Percentiles rank a stretch among this genome's conserved stretches.
Conservation (phyloP, 1,140 invertebrate species). For the Notospermus geniculatus region DNA sequence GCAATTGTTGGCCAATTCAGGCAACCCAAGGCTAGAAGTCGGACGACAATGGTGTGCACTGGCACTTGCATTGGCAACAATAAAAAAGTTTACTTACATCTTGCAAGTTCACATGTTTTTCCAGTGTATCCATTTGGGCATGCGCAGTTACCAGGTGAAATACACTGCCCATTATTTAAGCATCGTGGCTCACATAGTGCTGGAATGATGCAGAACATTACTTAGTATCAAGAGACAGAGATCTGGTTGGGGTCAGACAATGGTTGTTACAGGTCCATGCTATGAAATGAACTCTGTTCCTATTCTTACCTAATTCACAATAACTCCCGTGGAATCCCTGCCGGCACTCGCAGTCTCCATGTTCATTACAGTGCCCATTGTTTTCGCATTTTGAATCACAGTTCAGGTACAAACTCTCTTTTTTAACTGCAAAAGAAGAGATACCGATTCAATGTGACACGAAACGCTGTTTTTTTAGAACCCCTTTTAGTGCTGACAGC, state of each 20-base stretch:
- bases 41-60: too few species aligned
- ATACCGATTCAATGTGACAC: neutral
- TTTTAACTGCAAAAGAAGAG: conserved; percentile 14
- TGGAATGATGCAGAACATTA: too few species aligned
- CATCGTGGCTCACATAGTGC: conserved; percentile 44
- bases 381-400: conserved; percentile 41
- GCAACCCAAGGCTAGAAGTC: too few species aligned
- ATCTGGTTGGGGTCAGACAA: too few species aligned
- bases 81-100: conserved; percentile 14
- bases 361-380: conserved; percentile 42
- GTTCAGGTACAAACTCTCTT: conserved; percentile 8
- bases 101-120: conserved; percentile 37
- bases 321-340: conserved; percentile 41
- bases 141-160: conserved; percentile 41
- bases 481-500: too few species aligned
- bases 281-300: neutral
- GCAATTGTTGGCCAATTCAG: too few species aligned
- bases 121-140: conserved; percentile 40
- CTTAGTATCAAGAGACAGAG: too few species aligned
- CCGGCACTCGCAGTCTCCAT: conserved; percentile 43
- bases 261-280: neutral
- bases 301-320: conserved; percentile 48
- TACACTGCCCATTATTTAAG: conserved; percentile 48
- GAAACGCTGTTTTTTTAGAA: too few species aligned
- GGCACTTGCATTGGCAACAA: too few species aligned